Evolutionary conservation across 2,888 invertebrate species (phyloP).

Genomic region (Drosophila prostipennis): DNA sequence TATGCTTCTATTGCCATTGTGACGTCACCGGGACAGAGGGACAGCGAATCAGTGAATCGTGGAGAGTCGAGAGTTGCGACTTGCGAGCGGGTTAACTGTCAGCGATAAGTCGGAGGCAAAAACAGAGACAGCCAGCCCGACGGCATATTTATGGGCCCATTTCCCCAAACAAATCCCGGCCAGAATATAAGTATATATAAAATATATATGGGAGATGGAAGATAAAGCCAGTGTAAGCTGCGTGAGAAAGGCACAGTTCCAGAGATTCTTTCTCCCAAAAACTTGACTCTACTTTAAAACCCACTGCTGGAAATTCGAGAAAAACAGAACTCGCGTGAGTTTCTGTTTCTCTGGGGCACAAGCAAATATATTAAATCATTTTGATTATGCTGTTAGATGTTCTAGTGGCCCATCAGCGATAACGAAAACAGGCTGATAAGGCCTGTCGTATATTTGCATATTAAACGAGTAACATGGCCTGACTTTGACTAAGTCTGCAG

Average conservation of each 20-base stretch:
- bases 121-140: slow-evolving; percentile 24
- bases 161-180: slow-evolving; percentile 60
- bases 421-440: slow-evolving; percentile 59
- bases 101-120: slow-evolving; percentile 43
- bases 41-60: not conserved
- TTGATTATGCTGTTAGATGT: slow-evolving; percentile 67
- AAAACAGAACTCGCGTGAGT: slow-evolving; percentile 31
- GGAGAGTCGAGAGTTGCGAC: not conserved
- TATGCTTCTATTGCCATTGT: slow-evolving; percentile 55
- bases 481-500: slow-evolving; percentile 41
- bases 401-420: slow-evolving; percentile 52
- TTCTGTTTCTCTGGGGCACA: slow-evolving; percentile 50
- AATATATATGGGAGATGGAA: slow-evolving; percentile 15
- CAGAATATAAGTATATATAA: slow-evolving; percentile 3
- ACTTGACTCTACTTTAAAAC: slow-evolving; percentile 22
- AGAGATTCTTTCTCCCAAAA: slow-evolving; percentile 23
- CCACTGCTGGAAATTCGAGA: slow-evolving; percentile 23
- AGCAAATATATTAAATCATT: slow-evolving; percentile 71
- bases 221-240: slow-evolving; percentile 56
- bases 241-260: slow-evolving; percentile 73
- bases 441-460: slow-evolving; percentile 66
- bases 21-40: slow-evolving; percentile 55
- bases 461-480: slow-evolving; percentile 38
- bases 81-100: slow-evolving; percentile 43
- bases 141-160: slow-evolving; percentile 68